Conservation (phyloP, 2,888 invertebrate species). For the Auanema freiburgensis region DNA sequence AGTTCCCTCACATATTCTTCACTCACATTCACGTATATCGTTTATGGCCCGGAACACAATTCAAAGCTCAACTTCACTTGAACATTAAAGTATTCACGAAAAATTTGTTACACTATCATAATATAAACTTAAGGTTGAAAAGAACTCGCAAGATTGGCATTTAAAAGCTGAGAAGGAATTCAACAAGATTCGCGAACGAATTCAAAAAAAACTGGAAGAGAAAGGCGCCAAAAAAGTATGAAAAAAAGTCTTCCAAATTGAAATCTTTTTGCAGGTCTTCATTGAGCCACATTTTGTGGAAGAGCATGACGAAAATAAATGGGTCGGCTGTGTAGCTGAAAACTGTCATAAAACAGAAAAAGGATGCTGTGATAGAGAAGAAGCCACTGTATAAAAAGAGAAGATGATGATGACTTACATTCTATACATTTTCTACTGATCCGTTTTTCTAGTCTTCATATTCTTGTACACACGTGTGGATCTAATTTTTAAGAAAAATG, state of each 20-base stretch:
- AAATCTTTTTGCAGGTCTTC: slow-evolving; percentile 9
- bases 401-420: no score
- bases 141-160: slow-evolving; percentile 9
- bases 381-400: no score
- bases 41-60: slow-evolving; percentile 19
- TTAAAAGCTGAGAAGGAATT: slow-evolving; percentile 14
- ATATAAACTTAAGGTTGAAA: slow-evolving; percentile 10
- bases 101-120: neutral
- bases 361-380: slow-evolving; percentile 11
- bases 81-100: slow-evolving; percentile 13
- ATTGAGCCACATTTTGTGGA: slow-evolving; percentile 21
- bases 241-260: neutral
- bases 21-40: slow-evolving; percentile 21
- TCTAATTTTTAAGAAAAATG: no score
- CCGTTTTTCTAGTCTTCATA: no score
- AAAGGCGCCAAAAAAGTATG: slow-evolving; percentile 19
- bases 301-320: slow-evolving; percentile 13
- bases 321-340: slow-evolving; percentile 15
- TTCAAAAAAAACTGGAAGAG: slow-evolving; percentile 15
- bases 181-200: slow-evolving; percentile 16
- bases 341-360: slow-evolving; percentile 13
- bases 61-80: slow-evolving; percentile 17
- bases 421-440: no score
- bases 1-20: slow-evolving; percentile 19
- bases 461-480: no score